Percentiles rank a stretch among this genome's conserved stretches.
phyloP scores from a whole-genome alignment of 2,797 vertebrate genomes.

The Vespertilio murinus region DNA sequence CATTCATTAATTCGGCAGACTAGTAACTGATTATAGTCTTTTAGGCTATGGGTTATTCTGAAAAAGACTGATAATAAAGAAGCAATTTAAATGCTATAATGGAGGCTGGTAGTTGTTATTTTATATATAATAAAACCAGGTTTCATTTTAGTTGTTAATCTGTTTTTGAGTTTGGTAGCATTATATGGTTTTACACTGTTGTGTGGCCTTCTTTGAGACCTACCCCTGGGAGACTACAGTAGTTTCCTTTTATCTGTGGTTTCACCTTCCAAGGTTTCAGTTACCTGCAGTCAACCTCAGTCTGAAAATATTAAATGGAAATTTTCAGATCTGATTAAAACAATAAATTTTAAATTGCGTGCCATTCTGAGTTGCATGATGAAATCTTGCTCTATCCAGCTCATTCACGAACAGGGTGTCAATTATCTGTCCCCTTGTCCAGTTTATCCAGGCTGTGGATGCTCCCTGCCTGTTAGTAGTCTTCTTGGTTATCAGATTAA shows the following conservation, averaged over 20 bases:
- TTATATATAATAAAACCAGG: neutral
- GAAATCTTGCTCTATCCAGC: neutral
- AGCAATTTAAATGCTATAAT: neutral
- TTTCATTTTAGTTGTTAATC: slow-evolving; percentile 44
- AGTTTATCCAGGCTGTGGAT: neutral
- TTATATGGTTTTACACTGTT: neutral
- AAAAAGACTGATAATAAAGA: slow-evolving; percentile 7
- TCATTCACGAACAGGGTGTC: neutral
- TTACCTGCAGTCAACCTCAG: neutral
- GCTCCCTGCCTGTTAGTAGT: neutral
- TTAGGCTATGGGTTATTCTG: neutral
- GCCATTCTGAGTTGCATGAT: neutral
- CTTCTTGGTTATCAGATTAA: neutral
- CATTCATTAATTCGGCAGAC: neutral
- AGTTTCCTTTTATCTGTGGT: neutral
- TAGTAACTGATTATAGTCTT: neutral
- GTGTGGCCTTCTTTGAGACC: neutral
- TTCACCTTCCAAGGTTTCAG: neutral
- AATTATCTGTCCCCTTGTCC: neutral
- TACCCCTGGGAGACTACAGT: neutral
- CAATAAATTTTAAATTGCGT: neutral
- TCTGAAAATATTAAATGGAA: neutral
- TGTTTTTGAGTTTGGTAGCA: neutral
- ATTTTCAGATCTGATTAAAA: neutral
- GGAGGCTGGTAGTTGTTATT: neutral